Conservation (phyloP, 2,888 invertebrate species). For the Mylabris sibirica region DNA sequence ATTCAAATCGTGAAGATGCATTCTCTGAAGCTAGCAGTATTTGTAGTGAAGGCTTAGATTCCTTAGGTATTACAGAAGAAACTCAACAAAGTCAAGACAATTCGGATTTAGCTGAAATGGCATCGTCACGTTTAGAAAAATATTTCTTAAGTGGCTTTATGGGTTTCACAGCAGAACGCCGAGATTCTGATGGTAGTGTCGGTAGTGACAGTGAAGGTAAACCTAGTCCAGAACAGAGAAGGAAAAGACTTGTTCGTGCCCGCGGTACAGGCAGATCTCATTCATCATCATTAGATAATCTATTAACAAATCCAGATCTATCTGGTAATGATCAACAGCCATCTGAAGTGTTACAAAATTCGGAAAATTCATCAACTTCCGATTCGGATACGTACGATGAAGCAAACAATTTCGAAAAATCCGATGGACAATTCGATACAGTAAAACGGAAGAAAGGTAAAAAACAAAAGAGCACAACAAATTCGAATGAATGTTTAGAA, state of each 20-base stretch:
- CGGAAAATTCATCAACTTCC: constrained; percentile 69
- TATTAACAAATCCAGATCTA: constrained; percentile 70
- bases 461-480: constrained; percentile 67
- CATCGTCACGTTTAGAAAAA: constrained; percentile 86
- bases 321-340: constrained; percentile 57
- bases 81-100: constrained; percentile 47
- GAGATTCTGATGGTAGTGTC: constrained; percentile 85
- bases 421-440: constrained; percentile 81
- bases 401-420: constrained; percentile 72
- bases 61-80: constrained; percentile 69
- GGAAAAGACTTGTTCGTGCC: constrained; percentile 82
- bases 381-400: constrained; percentile 78
- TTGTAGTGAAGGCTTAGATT: constrained; percentile 83
- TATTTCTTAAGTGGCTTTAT: constrained; percentile 88
- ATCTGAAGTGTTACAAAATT: constrained; percentile 59
- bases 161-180: constrained; percentile 79
- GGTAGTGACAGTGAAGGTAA: constrained; percentile 90
- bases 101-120: constrained; percentile 75
- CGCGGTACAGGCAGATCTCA: constrained; percentile 84
- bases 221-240: constrained; percentile 85
- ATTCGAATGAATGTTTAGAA: constrained; percentile 69
- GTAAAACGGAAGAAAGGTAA: constrained; percentile 85
- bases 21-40: constrained; percentile 86
- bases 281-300: constrained; percentile 81
- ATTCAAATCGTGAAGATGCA: constrained; percentile 67